Evolutionary conservation across 1,140 invertebrate genomes (phyloP), one percentile per base, ranked within the genome.

Genomic region (Magallana angulata): DNA sequence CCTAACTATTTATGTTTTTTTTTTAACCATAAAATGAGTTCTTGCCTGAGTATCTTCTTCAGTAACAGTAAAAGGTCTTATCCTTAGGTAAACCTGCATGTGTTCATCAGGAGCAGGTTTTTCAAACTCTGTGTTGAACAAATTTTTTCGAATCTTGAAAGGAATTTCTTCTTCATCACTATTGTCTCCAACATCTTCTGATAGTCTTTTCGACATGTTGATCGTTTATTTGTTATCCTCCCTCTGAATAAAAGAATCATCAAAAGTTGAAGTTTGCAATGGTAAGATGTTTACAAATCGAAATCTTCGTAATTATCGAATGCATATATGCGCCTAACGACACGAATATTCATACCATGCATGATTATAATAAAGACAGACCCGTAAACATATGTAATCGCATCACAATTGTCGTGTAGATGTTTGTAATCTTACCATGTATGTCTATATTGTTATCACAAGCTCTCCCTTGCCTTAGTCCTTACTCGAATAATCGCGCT

Each of bases 71-170:
- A 94, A 92, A 9, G 94, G 94, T 81, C 93, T 89, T 57, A 94
- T 91, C 9, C 94, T 80, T 0, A 94, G 88, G 76, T 91, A 94
- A 16, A 94, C 93, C 87, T 93, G 92, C 91, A 94, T 93, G 62
- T 91, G 91, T n/a, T 94, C 94, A 68, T 86, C 82, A 12, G 24
- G 64, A 71, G n/a, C 24, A 1, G 8, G 68, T 30, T 36, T 36
- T 14, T 76, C 68, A 76, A 76, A 76, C 68, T 76, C 68, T 1
- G 24, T n/a, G n/a, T n/a, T 12, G 12, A 7, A 64, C 7, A 76
- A 24, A 36, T 76, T 76, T 30, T 76, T 76, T 12, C 68, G 24
- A 30, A 76, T 76, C 36, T 76, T 76, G 18, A 76, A 76, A 3
- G 68, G 68, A 24, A 59, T 68, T n/a, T 88, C 84, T 60, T 85